phyloP scores from a whole-genome alignment of 2,888 invertebrate species.

The Ecliptopera silaceata region DNA sequence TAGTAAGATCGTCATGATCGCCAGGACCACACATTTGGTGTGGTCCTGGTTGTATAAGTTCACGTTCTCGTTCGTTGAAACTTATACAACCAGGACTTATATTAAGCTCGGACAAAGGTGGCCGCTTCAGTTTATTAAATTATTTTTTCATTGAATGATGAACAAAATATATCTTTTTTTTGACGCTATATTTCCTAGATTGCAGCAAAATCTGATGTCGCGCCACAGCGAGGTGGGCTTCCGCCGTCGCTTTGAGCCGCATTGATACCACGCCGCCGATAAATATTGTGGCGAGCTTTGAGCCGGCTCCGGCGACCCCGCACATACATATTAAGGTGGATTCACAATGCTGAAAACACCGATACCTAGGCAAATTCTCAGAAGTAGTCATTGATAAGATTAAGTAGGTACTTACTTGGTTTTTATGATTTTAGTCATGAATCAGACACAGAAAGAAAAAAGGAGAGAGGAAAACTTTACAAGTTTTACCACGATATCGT shows the following conservation, averaged over 20 bases:
- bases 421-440: too few relatives aligned
- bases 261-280: slow-evolving; percentile 78
- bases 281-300: slow-evolving; percentile 81
- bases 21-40: too few relatives aligned
- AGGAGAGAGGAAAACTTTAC: neutral
- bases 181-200: slow-evolving; percentile 20
- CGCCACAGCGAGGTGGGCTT: slow-evolving; percentile 70
- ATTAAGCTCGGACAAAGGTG: too few relatives aligned
- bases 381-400: neutral
- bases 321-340: slow-evolving; percentile 33
- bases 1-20: too few relatives aligned
- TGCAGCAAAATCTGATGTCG: slow-evolving; percentile 38
- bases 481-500: too few relatives aligned
- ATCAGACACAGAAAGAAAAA: too few relatives aligned
- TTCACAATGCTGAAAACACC: slow-evolving; percentile 12
- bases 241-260: slow-evolving; percentile 76
- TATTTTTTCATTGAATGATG: too few relatives aligned
- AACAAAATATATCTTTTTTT: neutral
- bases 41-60: too few relatives aligned
- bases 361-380: neutral
- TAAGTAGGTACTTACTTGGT: neutral
- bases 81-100: too few relatives aligned
- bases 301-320: slow-evolving; percentile 41
- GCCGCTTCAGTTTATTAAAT: too few relatives aligned
- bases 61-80: too few relatives aligned